Percentiles rank a stretch among this genome's conserved stretches.
Conservation (phyloP, 2,797 vertebrate genomes). For the Bovichtus variegatus region DNA sequence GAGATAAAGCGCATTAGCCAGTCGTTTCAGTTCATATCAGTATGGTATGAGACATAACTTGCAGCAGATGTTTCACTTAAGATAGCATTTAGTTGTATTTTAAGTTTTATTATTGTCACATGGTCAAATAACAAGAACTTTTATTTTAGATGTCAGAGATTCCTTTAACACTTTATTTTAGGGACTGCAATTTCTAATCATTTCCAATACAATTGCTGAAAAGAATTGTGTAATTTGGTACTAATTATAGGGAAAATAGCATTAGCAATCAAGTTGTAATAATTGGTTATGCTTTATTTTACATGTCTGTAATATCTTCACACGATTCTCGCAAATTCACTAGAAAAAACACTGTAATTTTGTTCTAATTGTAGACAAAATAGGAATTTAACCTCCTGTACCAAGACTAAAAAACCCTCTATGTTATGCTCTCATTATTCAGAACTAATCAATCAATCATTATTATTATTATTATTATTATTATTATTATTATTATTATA, state of each 20-base stretch:
- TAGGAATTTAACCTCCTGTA: background rate
- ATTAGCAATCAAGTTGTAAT: background rate
- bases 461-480: no score
- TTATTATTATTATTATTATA: no score
- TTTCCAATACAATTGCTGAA: background rate
- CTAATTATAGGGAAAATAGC: background rate
- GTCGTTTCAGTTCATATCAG: slow-evolving; percentile 5
- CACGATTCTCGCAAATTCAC: background rate
- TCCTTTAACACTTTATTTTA: background rate
- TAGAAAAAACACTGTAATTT: background rate
- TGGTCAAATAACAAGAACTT: background rate
- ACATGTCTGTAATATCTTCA: background rate
- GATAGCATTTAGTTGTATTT: background rate
- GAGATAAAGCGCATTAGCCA: background rate
- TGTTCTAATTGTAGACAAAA: background rate
- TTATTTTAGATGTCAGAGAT: background rate
- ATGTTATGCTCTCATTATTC: no score
- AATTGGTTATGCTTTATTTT: background rate
- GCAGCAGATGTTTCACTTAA: background rate
- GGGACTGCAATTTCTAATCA: background rate
- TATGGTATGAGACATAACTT: background rate
- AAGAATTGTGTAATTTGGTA: background rate
- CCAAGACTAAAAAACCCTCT: background rate
- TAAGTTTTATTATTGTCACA: background rate
- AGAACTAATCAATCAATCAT: no score